Percentiles rank a stretch among this genome's conserved stretches.
Conservation (phyloP, 2,888 invertebrate species). For the Ypsolopha scabrella region DNA sequence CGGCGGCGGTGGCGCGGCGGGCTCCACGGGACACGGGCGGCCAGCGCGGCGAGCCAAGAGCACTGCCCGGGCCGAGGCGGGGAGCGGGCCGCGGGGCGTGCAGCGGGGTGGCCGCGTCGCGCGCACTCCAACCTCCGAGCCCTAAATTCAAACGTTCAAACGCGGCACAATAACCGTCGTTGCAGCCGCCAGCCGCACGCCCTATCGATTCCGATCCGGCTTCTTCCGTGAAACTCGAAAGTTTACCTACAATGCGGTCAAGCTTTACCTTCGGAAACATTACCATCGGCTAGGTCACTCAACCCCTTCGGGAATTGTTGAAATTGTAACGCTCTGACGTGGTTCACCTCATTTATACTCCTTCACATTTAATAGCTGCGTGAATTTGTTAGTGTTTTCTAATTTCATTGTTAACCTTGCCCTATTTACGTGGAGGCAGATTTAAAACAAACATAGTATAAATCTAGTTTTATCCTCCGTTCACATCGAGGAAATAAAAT, state of each 20-base stretch:
- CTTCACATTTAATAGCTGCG: too few relatives aligned
- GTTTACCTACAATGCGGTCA: constrained; percentile 59
- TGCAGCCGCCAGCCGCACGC: constrained; percentile 52
- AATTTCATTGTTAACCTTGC: too few relatives aligned
- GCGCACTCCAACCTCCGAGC: too few relatives aligned
- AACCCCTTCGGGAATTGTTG: constrained; percentile 1
- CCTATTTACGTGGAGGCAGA: too few relatives aligned
- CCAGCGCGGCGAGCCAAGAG: constrained; percentile 14
- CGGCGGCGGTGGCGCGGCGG: constrained; percentile 14
- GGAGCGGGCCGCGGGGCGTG: constrained; percentile 10
- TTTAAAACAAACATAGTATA: too few relatives aligned
- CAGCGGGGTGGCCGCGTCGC: constrained; percentile 12
- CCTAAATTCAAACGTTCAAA: constrained; percentile 18
- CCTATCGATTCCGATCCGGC: constrained; percentile 50
- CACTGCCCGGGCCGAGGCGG: constrained; percentile 8
- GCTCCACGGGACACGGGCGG: constrained; percentile 16
- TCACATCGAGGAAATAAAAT: neutral
- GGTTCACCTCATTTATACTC: too few relatives aligned
- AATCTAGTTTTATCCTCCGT: too few relatives aligned
- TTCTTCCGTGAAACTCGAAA: constrained; percentile 56
- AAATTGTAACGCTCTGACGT: too few relatives aligned
- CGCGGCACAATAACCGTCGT: constrained; percentile 51
- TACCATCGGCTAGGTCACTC: too few relatives aligned
- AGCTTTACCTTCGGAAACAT: constrained; percentile 9
- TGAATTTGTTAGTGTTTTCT: too few relatives aligned